Evolutionary conservation across 2,113 vertebrate genomes (phyloP).

Genomic region (Seriola aureovittata): DNA sequence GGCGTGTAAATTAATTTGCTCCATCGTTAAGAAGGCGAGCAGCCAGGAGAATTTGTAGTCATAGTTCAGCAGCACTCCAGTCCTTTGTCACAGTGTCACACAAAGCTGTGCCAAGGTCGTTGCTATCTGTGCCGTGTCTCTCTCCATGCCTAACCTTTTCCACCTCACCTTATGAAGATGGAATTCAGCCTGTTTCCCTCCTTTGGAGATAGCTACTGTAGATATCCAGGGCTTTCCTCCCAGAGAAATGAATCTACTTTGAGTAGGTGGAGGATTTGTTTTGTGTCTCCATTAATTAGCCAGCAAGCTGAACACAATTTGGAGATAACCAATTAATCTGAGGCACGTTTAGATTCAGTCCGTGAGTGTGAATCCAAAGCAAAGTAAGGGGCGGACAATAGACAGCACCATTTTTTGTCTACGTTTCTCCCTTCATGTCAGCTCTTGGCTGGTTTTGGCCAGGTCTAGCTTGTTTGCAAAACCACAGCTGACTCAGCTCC

Average conservation of each 20-base stretch:
- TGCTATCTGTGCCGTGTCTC: constrained; percentile 30
- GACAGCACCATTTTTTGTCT: constrained; percentile 37
- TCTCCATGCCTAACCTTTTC: constrained; percentile 17
- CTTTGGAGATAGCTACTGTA: constrained; percentile 32
- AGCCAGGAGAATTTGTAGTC: constrained; percentile 57
- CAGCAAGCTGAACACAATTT: constrained; percentile 39
- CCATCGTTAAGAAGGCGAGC: constrained; percentile 51
- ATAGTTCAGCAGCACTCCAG: constrained; percentile 49
- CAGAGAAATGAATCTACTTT: constrained; percentile 46
- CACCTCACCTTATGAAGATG: not conserved
- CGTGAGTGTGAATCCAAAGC: not conserved
- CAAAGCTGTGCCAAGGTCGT: constrained; percentile 57
- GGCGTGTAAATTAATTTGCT: constrained; percentile 64
- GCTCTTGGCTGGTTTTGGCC: constrained; percentile 46
- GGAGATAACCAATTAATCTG: constrained; percentile 44
- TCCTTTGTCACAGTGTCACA: constrained; percentile 60
- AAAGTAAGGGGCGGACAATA: constrained; percentile 23
- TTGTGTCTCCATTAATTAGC: constrained; percentile 53
- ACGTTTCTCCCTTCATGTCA: constrained; percentile 57
- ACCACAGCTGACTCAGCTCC: constrained; percentile 73
- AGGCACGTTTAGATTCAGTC: constrained; percentile 20
- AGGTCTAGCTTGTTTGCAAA: constrained; percentile 47
- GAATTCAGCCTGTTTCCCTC: not conserved
- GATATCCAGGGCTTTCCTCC: constrained; percentile 33
- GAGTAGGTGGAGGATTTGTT: constrained; percentile 51